Percentiles rank a stretch among this genome's conserved stretches.
Conservation (phyloP, 2,888 invertebrate species). For the Drosophila mettleri region DNA sequence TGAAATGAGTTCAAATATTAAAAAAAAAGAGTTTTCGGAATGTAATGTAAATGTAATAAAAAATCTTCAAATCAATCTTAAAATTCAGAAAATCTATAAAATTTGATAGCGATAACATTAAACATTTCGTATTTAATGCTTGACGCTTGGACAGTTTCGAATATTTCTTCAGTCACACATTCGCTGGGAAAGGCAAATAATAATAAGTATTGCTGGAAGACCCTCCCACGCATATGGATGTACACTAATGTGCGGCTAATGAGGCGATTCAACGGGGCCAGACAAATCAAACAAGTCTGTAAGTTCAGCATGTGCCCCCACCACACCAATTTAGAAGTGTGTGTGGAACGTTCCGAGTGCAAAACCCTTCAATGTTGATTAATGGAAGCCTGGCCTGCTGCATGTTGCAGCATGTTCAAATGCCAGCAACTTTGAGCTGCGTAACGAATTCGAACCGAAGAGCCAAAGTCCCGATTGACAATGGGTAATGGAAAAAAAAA, state of each 20-base stretch:
- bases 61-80: no score
- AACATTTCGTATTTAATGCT: neutral
- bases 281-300: slow-evolving; percentile 34
- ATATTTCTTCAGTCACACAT: slow-evolving; percentile 18
- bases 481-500: slow-evolving; percentile 18
- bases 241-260: slow-evolving; percentile 55
- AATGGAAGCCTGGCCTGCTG: slow-evolving; percentile 48
- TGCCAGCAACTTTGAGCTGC: slow-evolving; percentile 70
- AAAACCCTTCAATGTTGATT: slow-evolving; percentile 74
- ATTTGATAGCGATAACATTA: neutral
- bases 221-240: slow-evolving; percentile 36
- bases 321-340: slow-evolving; percentile 28
- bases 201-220: neutral
- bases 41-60: no score
- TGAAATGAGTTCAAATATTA: no score
- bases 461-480: slow-evolving; percentile 27
- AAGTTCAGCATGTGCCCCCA: neutral
- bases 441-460: slow-evolving; percentile 67
- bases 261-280: slow-evolving; percentile 52
- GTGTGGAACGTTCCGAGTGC: slow-evolving; percentile 50
- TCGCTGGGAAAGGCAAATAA: slow-evolving; percentile 39
- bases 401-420: slow-evolving; percentile 68
- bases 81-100: neutral
- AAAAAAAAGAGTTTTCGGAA: no score
- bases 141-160: neutral